Conservation (phyloP, 2,797 vertebrate species). For the Tragopan temminckii region DNA sequence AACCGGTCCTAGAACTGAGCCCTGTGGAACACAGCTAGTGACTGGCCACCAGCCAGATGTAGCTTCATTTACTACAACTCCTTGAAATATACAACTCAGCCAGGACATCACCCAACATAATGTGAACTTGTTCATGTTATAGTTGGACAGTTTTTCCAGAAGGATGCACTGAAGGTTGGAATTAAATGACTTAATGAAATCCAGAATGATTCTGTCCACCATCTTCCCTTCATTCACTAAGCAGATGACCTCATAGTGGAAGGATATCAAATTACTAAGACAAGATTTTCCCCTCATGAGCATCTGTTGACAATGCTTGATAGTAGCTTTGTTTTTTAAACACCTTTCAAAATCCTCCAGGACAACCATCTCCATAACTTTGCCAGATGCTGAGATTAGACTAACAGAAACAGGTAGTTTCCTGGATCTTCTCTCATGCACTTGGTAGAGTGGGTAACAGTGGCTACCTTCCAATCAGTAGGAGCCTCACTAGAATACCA, state of each 20-base stretch:
- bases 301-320: not conserved
- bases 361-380: not conserved
- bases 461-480: not conserved
- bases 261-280: not conserved
- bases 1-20: not conserved
- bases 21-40: not conserved
- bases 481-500: not conserved
- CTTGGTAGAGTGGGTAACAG: not conserved
- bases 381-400: not conserved
- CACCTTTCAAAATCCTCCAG: not conserved
- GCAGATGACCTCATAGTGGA: not conserved
- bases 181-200: not conserved
- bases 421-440: not conserved
- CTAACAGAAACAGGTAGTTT: not conserved
- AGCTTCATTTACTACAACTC: not conserved
- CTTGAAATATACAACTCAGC: not conserved
- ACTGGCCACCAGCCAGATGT: not conserved
- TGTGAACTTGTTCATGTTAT: not conserved
- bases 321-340: not conserved
- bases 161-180: not conserved
- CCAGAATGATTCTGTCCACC: not conserved
- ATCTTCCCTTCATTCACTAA: not conserved
- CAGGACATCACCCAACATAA: not conserved
- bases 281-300: not conserved
- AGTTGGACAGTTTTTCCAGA: not conserved